Evolutionary conservation across 2,797 vertebrate species (phyloP).

Genomic region (Amphiprion clarkii): DNA sequence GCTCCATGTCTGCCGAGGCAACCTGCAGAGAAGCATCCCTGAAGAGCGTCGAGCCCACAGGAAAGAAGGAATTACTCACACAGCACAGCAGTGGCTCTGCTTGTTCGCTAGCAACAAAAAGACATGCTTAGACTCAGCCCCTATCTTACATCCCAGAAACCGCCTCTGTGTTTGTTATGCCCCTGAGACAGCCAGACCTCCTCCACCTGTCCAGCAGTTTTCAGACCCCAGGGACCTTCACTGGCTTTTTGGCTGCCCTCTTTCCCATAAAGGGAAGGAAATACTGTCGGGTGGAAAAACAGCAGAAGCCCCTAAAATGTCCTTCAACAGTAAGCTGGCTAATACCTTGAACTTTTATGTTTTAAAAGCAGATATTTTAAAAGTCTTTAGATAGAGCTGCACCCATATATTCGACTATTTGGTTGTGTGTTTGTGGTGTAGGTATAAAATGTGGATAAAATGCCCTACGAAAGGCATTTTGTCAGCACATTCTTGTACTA

Average conservation of each 20-base stretch:
- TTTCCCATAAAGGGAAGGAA: not conserved
- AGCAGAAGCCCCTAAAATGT: not conserved
- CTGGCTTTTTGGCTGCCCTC: not conserved
- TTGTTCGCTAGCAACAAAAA: slow-evolving; percentile 25
- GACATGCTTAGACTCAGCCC: slow-evolving; percentile 11
- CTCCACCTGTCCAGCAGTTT: slow-evolving; percentile 39
- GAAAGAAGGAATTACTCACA: slow-evolving; percentile 21
- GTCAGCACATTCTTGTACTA: no score
- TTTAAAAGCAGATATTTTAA: no score
- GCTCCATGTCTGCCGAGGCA: slow-evolving; percentile 9
- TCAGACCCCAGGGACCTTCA: slow-evolving; percentile 36
- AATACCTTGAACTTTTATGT: no score
- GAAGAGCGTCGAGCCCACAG: slow-evolving; percentile 17
- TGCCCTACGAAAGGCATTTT: no score
- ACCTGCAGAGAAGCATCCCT: slow-evolving; percentile 4
- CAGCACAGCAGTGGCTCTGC: slow-evolving; percentile 10
- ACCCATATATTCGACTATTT: no score
- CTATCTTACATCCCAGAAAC: slow-evolving; percentile 7
- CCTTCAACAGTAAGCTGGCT: not conserved
- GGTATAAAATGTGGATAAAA: no score
- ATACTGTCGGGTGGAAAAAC: slow-evolving; percentile 6
- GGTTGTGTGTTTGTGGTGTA: no score
- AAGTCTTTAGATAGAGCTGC: no score
- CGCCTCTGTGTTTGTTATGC: slow-evolving; percentile 26
- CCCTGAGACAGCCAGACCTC: slow-evolving; percentile 22